Base-by-base conservation (phyloP, 2,888 invertebrate species). In the Philereme transversata region DNA sequence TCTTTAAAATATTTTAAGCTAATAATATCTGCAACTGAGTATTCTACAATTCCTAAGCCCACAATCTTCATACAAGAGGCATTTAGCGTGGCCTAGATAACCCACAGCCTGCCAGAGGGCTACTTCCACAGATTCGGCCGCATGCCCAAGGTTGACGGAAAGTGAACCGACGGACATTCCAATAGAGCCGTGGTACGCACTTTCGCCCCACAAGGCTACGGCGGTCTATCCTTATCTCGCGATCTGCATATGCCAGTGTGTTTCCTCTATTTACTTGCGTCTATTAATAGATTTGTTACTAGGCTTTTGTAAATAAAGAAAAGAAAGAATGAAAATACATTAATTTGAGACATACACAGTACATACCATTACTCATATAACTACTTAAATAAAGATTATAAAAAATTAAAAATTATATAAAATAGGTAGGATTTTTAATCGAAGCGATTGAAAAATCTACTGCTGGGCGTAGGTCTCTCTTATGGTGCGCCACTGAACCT, bases 181-280 rank as follows among this genome's bases (percentile, higher is more conserved):
- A 71, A 69, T 74, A 69, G 64, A 64, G 70, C 69, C 57, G 64
- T 67, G 66, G 70, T 69, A 79, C 81, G 79, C 82, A 84, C 87
- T 87, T 86, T 86, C 87, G 83, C 86, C 81, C 73, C 74, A 74
- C 86, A 87, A 87, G 87, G 87, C 86, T 87, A 81, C 51, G 54
- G 58, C 61, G 55, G 55, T 64, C 52, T 62, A 56, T 65, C 65
- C 54, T 61, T 62, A 65, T 65, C 56, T 62, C 44, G 50, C 35
- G 62, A 68, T 67, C 67, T 62, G 57, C 64, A 68, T 66, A 63
- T 68, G 60, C 63, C 60, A 52, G 62, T 67, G 44, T 62, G 51
- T 67, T 57, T 62, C 56, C 56, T 62, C 22, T 53, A 46, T 50
- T 50, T 50, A 22, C 38, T 58, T 51, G 11, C 45, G 22, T 52